These are phyloP conservation scores for Chionoecetes opilio DNA, from an alignment of 1,140 invertebrate species.

Conservation along the genomic window DNA sequence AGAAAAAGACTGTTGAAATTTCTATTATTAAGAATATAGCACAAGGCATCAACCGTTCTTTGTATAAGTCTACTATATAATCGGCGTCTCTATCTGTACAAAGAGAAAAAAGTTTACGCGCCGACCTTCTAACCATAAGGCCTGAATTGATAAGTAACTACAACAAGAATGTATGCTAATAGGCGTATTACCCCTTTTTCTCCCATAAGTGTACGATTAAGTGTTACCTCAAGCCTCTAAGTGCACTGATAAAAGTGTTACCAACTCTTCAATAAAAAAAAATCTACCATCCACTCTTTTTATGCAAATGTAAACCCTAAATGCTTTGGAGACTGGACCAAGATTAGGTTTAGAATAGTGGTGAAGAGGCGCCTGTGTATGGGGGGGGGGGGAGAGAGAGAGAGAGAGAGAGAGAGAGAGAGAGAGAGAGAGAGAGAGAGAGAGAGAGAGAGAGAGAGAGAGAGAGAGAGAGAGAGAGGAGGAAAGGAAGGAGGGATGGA, in stretches of 20 bases:
- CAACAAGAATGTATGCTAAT: background rate
- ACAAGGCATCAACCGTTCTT: background rate
- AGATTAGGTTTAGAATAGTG: background rate
- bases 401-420: background rate
- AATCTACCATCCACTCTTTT: background rate
- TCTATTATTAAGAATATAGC: too few species aligned
- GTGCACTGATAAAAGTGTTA: background rate
- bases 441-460: too few species aligned
- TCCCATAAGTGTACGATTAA: slow-evolving; percentile 17
- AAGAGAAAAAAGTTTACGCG: background rate
- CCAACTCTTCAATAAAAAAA: background rate
- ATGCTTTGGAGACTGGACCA: background rate
- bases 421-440: background rate
- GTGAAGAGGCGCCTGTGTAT: background rate
- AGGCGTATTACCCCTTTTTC: background rate
- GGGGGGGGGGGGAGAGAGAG: background rate
- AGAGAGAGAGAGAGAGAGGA: too few species aligned
- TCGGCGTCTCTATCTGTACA: background rate
- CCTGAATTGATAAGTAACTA: background rate
- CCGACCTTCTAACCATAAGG: background rate
- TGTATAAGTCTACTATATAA: background rate
- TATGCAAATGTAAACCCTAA: background rate
- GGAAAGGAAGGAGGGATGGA: too few species aligned
- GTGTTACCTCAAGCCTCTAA: background rate
- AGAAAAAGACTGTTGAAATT: too few species aligned